These are phyloP conservation scores for Ditula angustiorana DNA, from an alignment of 2,888 invertebrate species.

Conservation along the genomic window DNA sequence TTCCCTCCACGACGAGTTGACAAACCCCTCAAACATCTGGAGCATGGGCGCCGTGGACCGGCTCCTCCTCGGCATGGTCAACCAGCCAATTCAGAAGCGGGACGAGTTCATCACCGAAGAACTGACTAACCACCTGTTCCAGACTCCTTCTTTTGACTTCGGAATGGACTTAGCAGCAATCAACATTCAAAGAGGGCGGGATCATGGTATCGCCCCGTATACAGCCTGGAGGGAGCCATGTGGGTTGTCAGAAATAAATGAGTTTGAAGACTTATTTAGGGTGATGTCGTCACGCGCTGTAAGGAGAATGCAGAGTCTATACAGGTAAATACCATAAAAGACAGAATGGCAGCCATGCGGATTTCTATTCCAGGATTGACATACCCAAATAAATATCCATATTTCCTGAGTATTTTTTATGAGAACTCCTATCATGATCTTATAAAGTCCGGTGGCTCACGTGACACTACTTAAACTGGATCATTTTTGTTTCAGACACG, in stretches of 20 bases:
- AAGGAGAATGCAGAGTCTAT: constrained; percentile 86
- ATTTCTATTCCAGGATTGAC: too few species aligned
- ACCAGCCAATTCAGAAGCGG: constrained; percentile 91
- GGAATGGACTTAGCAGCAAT: constrained; percentile 95
- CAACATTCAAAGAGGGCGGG: constrained; percentile 93
- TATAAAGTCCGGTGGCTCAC: not conserved
- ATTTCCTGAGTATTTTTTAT: too few species aligned
- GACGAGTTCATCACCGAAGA: constrained; percentile 94
- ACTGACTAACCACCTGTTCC: constrained; percentile 93
- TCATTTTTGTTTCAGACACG: constrained; percentile 75
- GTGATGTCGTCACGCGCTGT: constrained; percentile 88
- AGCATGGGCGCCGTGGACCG: constrained; percentile 92
- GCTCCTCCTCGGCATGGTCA: constrained; percentile 90
- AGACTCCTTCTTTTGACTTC: constrained; percentile 88
- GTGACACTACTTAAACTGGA: not conserved
- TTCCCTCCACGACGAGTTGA: constrained; percentile 91
- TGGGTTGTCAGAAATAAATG: constrained; percentile 87
- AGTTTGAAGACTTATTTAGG: constrained; percentile 89
- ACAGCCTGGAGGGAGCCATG: constrained; percentile 93
- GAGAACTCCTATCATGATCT: too few species aligned
- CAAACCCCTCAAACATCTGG: constrained; percentile 89
- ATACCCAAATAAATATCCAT: too few species aligned
- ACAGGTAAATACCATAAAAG: constrained; percentile 67
- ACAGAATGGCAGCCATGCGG: too few species aligned
- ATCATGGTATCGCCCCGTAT: constrained; percentile 94